A percentile compares a stretch with the other conserved stretches of the same genome.
phyloP scores from a whole-genome alignment of 2,888 invertebrate genomes.

The Tenthredo distinguenda region DNA sequence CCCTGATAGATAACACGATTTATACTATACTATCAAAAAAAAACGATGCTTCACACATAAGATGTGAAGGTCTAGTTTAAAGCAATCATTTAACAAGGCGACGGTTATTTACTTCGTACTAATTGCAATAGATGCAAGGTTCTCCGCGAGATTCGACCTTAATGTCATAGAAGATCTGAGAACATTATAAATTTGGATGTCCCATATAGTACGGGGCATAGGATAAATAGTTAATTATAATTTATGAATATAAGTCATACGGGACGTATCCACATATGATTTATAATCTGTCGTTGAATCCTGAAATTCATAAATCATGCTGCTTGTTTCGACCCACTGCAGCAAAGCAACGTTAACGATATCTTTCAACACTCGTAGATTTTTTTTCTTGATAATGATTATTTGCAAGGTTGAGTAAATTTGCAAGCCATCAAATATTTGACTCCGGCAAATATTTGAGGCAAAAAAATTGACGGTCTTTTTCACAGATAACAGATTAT shows the following conservation, averaged over 20 bases:
- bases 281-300: background rate
- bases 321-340: background rate
- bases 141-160: background rate
- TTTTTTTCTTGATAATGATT: background rate
- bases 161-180: background rate
- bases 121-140: background rate
- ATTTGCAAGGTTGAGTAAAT: background rate
- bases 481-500: background rate
- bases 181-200: background rate
- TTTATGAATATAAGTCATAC: background rate
- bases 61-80: background rate
- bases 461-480: background rate
- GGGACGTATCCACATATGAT: background rate
- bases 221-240: background rate
- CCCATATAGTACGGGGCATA: background rate
- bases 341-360: background rate
- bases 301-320: background rate
- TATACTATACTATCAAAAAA: background rate
- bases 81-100: background rate
- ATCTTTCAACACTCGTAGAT: background rate
- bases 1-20: conserved; percentile 10
- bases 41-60: background rate
- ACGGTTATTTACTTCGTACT: background rate
- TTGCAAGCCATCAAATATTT: background rate
- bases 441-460: background rate